These are phyloP conservation scores for Xenops minutus DNA, from an alignment of 2,797 vertebrate species.

Conservation along the genomic window DNA sequence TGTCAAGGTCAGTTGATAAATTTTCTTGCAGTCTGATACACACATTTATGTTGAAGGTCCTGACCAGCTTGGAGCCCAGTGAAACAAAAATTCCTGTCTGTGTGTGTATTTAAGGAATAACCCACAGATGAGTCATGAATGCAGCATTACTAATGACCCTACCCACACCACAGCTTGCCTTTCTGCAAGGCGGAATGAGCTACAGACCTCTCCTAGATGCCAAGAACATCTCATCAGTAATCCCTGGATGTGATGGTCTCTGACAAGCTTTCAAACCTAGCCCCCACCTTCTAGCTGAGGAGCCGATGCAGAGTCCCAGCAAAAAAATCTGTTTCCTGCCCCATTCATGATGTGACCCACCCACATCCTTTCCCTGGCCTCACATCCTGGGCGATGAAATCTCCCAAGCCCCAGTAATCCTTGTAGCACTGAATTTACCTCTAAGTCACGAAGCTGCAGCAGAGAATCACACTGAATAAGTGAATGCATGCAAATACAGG, in stretches of 20 bases:
- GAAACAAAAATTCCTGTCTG: slow-evolving; percentile 20
- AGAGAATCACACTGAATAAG: neutral
- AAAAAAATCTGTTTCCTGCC: neutral
- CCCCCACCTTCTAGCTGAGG: neutral
- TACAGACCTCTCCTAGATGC: slow-evolving; percentile 31
- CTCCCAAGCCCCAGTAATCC: neutral
- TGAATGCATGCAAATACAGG: neutral
- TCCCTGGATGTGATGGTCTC: neutral
- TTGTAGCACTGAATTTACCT: neutral
- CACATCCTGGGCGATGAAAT: neutral
- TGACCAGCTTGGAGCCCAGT: neutral
- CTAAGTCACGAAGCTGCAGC: neutral
- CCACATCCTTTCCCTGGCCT: neutral
- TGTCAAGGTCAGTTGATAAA: neutral
- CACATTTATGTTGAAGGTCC: neutral
- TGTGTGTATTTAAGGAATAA: slow-evolving; percentile 51
- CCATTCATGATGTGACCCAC: neutral
- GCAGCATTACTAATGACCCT: slow-evolving; percentile 64
- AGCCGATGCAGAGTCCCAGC: neutral
- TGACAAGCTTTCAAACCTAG: slow-evolving; percentile 5
- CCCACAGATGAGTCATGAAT: slow-evolving; percentile 52
- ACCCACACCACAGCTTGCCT: slow-evolving; percentile 55
- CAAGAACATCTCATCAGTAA: neutral
- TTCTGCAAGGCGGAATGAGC: slow-evolving; percentile 24
- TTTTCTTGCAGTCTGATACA: neutral